Conservation (phyloP, 1,140 invertebrate species). For the Drosophila repleta region DNA sequence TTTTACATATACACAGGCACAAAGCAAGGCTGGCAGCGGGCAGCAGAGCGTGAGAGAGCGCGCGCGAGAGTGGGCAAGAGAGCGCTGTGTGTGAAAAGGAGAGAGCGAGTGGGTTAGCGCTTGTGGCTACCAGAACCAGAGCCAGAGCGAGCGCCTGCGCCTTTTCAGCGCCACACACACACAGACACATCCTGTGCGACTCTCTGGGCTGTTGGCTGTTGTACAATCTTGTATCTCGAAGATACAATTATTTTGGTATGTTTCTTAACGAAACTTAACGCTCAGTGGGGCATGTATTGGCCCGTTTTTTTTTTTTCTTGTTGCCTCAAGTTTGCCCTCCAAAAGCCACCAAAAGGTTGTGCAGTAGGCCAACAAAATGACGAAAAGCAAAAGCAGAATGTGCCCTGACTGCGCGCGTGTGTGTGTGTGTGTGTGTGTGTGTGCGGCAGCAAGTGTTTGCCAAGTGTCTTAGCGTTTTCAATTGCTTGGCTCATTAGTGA, state of each 20-base stretch:
- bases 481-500: constrained; percentile 32
- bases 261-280: constrained; percentile 58
- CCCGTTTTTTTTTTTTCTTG: background rate
- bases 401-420: background rate
- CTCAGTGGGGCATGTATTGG: constrained; percentile 16
- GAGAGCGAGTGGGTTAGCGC: constrained; percentile 1
- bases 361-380: constrained; percentile 45
- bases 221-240: constrained; percentile 33
- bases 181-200: constrained; percentile 3
- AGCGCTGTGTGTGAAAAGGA: background rate
- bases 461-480: constrained; percentile 31
- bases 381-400: constrained; percentile 8
- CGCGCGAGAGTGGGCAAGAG: background rate
- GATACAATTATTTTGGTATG: constrained; percentile 47
- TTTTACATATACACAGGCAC: constrained; percentile 60
- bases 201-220: background rate
- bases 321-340: constrained; percentile 66
- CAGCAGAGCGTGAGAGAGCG: background rate
- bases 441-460: constrained; percentile 14
- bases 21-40: background rate
- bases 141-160: constrained; percentile 26
- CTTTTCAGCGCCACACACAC: background rate
- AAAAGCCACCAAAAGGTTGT: constrained; percentile 75
- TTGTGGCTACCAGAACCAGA: background rate
- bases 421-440: constrained; percentile 14